phyloP scores from a whole-genome alignment of 2,888 invertebrate species.

The Tenthredo distinguenda region DNA sequence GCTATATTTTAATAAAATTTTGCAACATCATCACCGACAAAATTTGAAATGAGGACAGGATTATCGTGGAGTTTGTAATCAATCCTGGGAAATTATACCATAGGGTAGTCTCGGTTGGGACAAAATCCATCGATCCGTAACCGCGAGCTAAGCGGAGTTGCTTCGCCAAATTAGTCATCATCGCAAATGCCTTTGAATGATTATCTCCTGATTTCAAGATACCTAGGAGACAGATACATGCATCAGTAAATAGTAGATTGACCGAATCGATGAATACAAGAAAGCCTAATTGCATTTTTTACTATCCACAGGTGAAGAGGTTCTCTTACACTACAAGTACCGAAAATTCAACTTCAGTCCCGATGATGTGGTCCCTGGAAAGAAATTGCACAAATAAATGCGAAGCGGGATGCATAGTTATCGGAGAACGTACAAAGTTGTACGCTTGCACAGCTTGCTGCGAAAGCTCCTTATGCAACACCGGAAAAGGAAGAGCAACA shows the following conservation, averaged over 20 bases:
- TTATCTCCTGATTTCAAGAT: background rate
- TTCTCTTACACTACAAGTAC: constrained; percentile 92
- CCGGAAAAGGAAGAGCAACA: constrained; percentile 81
- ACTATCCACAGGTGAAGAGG: constrained; percentile 84
- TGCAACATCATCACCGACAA: background rate
- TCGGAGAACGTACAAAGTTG: constrained; percentile 93
- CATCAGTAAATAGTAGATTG: background rate
- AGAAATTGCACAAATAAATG: constrained; percentile 91
- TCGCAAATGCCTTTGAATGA: background rate
- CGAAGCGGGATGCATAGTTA: constrained; percentile 93
- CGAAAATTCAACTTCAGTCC: constrained; percentile 88
- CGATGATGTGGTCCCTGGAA: constrained; percentile 90
- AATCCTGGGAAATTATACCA: background rate
- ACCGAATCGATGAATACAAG: background rate
- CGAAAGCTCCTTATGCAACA: constrained; percentile 88
- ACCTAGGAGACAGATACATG: too few species aligned
- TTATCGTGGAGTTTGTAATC: background rate
- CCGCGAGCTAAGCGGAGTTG: background rate
- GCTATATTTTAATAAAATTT: background rate
- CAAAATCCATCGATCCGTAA: background rate
- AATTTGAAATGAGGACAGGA: background rate
- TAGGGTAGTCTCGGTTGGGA: background rate
- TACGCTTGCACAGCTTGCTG: constrained; percentile 94
- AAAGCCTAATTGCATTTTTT: constrained; percentile 22
- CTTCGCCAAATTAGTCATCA: background rate